Percentiles rank a stretch among this genome's conserved stretches.
Evolutionary conservation across 2,888 invertebrate genomes (phyloP).

Genomic region (Coenonympha glycerion): DNA sequence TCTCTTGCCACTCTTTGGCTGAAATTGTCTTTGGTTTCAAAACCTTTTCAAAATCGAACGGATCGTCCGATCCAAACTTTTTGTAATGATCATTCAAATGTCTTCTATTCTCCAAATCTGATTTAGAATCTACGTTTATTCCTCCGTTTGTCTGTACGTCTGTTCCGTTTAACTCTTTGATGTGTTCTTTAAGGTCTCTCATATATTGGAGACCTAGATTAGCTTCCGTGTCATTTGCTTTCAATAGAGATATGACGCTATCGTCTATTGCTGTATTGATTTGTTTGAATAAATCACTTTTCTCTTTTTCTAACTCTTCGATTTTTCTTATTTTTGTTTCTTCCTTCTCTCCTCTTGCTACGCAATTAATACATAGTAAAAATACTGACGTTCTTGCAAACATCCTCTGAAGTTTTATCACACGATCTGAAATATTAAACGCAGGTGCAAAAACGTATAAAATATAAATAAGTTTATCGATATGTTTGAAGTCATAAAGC

Average conservation of each 20-base stretch:
- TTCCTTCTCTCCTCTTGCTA: conserved; percentile 4
- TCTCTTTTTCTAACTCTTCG: conserved; percentile 37
- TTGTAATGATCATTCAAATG: conserved; percentile 5
- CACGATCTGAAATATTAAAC: not conserved
- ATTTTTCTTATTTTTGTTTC: conserved; percentile 25
- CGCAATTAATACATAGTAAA: conserved; percentile 3
- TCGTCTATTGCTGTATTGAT: conserved; percentile 46
- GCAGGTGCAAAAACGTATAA: not conserved
- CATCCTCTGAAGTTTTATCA: not conserved
- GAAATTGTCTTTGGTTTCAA: conserved; percentile 27
- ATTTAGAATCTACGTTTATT: conserved; percentile 7
- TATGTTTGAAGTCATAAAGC: conserved; percentile 3
- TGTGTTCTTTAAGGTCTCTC: conserved; percentile 37
- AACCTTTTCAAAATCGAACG: conserved; percentile 19
- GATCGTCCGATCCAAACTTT: conserved; percentile 15
- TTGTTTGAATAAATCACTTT: conserved; percentile 35
- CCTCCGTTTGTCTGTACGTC: conserved; percentile 5
- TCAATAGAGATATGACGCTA: conserved; percentile 34
- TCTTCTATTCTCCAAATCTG: conserved; percentile 17
- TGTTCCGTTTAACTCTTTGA: conserved; percentile 34
- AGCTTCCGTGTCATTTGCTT: conserved; percentile 40
- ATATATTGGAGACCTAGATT: conserved; percentile 36
- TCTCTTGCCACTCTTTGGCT: conserved; percentile 22
- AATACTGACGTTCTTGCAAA: not conserved
- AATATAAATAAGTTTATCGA: conserved; percentile 11